Percentiles rank a stretch among this genome's conserved stretches.
Conservation (phyloP, 2,888 invertebrate genomes). For the Acheta domesticus region DNA sequence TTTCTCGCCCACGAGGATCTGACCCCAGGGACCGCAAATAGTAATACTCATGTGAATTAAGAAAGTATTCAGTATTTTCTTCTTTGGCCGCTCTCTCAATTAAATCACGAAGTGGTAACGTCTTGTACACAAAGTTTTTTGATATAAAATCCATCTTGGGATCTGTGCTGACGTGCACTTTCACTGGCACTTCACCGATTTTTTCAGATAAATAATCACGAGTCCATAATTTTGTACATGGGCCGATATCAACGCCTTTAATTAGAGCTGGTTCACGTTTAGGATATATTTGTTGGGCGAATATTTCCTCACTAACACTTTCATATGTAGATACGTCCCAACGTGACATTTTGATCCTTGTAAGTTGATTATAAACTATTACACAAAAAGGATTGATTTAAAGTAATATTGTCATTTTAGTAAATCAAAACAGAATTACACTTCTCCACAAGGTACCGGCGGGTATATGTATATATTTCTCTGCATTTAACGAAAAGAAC, state of each 20-base stretch:
- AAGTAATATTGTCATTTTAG: too few species aligned
- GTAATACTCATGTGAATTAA: constrained; percentile 42
- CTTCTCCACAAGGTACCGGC: too few species aligned
- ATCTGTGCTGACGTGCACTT: constrained; percentile 50
- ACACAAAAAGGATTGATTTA: too few species aligned
- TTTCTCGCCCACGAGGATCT: constrained; percentile 50
- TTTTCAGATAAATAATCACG: constrained; percentile 47
- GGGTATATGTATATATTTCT: too few species aligned
- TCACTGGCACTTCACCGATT: constrained; percentile 47
- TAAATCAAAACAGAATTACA: too few species aligned
- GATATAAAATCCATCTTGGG: constrained; percentile 51
- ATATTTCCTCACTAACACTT: constrained; percentile 25
- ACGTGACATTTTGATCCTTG: not conserved
- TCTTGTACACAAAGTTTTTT: constrained; percentile 53
- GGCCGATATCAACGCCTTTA: constrained; percentile 49
- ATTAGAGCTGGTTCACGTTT: constrained; percentile 47
- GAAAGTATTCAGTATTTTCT: constrained; percentile 45
- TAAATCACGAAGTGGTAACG: constrained; percentile 48
- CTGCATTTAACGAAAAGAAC: too few species aligned
- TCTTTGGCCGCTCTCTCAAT: constrained; percentile 45
- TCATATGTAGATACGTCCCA: constrained; percentile 40
- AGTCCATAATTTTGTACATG: constrained; percentile 50
- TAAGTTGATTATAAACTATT: too few species aligned
- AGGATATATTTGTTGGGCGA: constrained; percentile 20
- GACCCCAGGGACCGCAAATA: constrained; percentile 49